Conservation (phyloP, 1,140 invertebrate species). For the Megathymus violae region DNA sequence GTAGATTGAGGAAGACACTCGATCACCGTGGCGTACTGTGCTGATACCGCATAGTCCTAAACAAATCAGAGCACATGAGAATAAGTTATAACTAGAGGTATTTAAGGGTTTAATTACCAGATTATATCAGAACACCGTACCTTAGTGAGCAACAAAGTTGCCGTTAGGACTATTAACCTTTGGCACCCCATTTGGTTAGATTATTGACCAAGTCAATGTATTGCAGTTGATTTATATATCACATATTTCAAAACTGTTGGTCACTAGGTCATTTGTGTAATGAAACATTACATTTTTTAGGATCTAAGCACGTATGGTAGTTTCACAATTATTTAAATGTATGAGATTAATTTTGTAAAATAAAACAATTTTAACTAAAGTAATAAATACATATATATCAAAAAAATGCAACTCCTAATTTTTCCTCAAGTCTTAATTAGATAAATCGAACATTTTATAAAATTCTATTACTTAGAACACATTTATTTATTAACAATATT, state of each 20-base stretch:
- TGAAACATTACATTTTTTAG: slow-evolving; percentile 41
- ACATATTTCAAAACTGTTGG: slow-evolving; percentile 63
- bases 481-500: too few relatives aligned
- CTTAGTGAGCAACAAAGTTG: slow-evolving; percentile 43
- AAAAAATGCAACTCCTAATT: too few relatives aligned
- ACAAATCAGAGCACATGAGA: slow-evolving; percentile 22
- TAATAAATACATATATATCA: too few relatives aligned
- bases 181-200: slow-evolving; percentile 54
- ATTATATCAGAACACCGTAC: slow-evolving; percentile 39
- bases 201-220: slow-evolving; percentile 44
- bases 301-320: slow-evolving; percentile 28
- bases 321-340: slow-evolving; percentile 9
- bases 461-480: too few relatives aligned
- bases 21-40: slow-evolving; percentile 42
- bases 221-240: slow-evolving; percentile 59
- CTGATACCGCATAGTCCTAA: slow-evolving; percentile 38
- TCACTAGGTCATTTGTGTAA: slow-evolving; percentile 48
- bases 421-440: too few relatives aligned
- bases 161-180: slow-evolving; percentile 40
- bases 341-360: too few relatives aligned
- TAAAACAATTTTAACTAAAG: too few relatives aligned
- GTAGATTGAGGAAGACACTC: slow-evolving; percentile 37
- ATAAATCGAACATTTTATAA: too few relatives aligned
- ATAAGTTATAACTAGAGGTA: too few relatives aligned
- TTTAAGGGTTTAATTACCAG: too few relatives aligned